Evolutionary conservation across 1,140 invertebrate genomes (phyloP).

Genomic region (Chelonus insularis): DNA sequence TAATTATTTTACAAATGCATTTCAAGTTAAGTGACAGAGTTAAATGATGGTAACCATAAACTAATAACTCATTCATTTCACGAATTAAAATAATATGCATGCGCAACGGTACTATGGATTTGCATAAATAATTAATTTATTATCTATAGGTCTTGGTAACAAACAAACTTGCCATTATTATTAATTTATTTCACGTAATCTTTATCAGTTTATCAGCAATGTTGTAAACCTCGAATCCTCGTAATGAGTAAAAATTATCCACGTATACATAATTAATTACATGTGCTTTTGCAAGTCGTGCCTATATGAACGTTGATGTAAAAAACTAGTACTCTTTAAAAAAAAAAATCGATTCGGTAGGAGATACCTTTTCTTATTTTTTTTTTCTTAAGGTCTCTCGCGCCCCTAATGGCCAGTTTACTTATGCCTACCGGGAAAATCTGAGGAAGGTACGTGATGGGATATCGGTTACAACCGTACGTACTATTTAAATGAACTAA

Average conservation of each 20-base stretch:
- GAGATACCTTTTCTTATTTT: slow-evolving; percentile 53
- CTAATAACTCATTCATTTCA: not conserved
- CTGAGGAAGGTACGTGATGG: slow-evolving; percentile 58
- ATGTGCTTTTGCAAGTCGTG: slow-evolving; percentile 43
- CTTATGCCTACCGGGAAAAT: slow-evolving; percentile 61
- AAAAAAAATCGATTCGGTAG: slow-evolving; percentile 43
- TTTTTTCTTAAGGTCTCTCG: slow-evolving; percentile 60
- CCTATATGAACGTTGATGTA: slow-evolving; percentile 26
- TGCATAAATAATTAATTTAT: not conserved
- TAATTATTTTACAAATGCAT: no score
- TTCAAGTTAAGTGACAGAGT: no score
- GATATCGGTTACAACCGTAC: slow-evolving; percentile 43
- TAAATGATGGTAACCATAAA: no score
- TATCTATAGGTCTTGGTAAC: no score
- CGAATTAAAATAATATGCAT: not conserved
- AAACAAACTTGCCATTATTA: not conserved
- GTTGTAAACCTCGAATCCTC: not conserved
- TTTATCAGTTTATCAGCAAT: not conserved
- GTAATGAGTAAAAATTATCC: not conserved
- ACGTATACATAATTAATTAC: slow-evolving; percentile 16
- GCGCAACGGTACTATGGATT: not conserved
- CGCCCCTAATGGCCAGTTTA: slow-evolving; percentile 59
- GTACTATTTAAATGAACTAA: slow-evolving; percentile 38
- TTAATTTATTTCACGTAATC: not conserved
- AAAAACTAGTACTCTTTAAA: slow-evolving; percentile 1